Conservation (phyloP, 2,888 invertebrate genomes). For the Sisyra nigra region DNA sequence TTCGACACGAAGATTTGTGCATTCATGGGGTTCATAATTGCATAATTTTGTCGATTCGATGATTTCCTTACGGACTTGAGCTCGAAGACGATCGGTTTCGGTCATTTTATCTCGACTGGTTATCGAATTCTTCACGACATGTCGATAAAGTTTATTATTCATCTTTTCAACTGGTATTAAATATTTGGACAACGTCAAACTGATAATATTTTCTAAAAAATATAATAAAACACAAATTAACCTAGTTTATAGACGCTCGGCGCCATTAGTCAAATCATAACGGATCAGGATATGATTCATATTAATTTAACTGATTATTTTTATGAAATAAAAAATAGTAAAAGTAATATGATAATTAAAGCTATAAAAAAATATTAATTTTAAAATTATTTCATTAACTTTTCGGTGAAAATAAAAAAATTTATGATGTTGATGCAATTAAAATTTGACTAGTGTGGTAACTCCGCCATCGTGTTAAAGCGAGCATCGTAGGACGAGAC, state of each 20-base stretch:
- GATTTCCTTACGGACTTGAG: conserved; percentile 44
- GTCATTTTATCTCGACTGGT: conserved; percentile 11
- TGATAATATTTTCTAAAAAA: not conserved
- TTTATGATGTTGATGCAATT: conserved; percentile 9
- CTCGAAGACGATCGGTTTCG: conserved; percentile 20
- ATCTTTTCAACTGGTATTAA: not conserved
- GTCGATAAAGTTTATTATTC: not conserved
- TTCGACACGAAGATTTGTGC: conserved; percentile 47
- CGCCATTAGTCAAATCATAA: too few species aligned
- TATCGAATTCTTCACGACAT: not conserved
- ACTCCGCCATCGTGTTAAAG: conserved; percentile 49
- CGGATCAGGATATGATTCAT: too few species aligned
- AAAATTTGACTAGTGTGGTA: conserved; percentile 43
- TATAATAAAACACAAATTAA: not conserved
- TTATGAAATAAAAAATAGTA: not conserved
- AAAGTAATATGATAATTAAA: not conserved
- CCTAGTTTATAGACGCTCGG: too few species aligned
- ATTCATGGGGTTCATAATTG: conserved; percentile 46
- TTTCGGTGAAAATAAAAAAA: conserved; percentile 4
- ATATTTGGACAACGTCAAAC: too few species aligned
- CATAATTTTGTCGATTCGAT: conserved; percentile 42
- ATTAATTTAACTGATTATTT: not conserved
- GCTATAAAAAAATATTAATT: not conserved
- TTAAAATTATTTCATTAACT: not conserved
- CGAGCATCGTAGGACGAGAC: conserved; percentile 5